These are phyloP conservation scores for Lophius piscatorius DNA, from an alignment of 2,113 vertebrate genomes.

Conservation along the genomic window DNA sequence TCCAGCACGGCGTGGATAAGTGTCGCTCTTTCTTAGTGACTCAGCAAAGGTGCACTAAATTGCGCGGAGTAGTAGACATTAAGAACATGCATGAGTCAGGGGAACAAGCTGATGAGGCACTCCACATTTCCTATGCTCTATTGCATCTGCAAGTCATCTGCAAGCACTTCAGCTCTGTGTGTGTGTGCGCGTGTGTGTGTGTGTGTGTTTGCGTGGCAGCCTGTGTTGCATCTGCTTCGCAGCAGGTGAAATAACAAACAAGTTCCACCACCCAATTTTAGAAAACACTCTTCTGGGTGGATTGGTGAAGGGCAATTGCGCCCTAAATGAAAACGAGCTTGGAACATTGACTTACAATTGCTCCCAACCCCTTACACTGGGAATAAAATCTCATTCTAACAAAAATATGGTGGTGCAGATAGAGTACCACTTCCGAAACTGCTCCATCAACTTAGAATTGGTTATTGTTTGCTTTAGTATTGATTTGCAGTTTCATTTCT, in stretches of 20 bases:
- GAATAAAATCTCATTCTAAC: not conserved
- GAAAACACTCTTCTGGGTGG: slow-evolving; percentile 58
- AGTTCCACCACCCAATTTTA: slow-evolving; percentile 47
- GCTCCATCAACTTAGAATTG: not conserved
- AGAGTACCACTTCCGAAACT: not conserved
- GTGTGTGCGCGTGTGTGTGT: not conserved
- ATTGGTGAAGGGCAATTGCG: slow-evolving; percentile 11
- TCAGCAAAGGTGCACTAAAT: slow-evolving; percentile 54
- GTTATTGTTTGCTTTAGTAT: not conserved
- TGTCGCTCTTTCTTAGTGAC: slow-evolving; percentile 27
- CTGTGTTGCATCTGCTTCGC: slow-evolving; percentile 60
- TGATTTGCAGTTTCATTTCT: not conserved
- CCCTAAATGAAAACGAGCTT: slow-evolving; percentile 38
- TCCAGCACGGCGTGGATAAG: slow-evolving; percentile 20
- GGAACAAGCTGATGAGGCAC: slow-evolving; percentile 57
- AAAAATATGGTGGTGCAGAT: not conserved
- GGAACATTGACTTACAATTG: slow-evolving; percentile 17
- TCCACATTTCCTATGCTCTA: slow-evolving; percentile 16
- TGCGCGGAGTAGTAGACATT: slow-evolving; percentile 41
- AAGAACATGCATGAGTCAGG: slow-evolving; percentile 40
- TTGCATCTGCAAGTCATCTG: slow-evolving; percentile 52
- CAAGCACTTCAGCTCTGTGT: slow-evolving; percentile 29
- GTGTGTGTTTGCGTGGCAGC: slow-evolving; percentile 5
- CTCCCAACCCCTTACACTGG: too few relatives aligned
- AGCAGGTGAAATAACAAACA: slow-evolving; percentile 72